Evolutionary conservation across 2,113 vertebrate genomes (phyloP).

Genomic region (Vulpes ferrilata): DNA sequence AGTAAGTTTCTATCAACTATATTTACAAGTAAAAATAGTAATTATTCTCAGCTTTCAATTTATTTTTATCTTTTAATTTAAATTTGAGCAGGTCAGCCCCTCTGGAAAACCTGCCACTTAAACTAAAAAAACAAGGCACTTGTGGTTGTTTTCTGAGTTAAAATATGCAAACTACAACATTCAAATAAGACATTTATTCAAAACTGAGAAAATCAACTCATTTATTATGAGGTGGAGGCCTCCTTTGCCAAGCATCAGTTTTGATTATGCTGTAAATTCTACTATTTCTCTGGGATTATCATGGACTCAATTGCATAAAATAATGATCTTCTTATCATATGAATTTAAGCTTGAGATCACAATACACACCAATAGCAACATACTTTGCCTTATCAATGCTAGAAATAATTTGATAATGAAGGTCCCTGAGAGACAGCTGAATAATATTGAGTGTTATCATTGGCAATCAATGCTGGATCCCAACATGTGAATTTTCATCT

Average conservation of each 20-base stretch:
- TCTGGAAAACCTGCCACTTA: conserved; percentile 43
- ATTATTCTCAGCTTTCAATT: not conserved
- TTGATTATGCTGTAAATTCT: conserved; percentile 48
- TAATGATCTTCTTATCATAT: not conserved
- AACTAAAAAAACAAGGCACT: not conserved
- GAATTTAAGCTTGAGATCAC: conserved; percentile 40
- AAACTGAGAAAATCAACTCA: not conserved
- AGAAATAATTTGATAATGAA: conserved; percentile 27
- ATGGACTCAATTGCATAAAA: not conserved
- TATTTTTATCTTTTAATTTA: conserved; percentile 26
- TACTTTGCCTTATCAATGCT: not conserved
- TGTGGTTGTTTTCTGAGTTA: conserved; percentile 3
- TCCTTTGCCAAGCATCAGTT: conserved; percentile 26
- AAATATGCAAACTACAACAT: not conserved
- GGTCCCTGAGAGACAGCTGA: not conserved
- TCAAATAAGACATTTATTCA: conserved; percentile 39
- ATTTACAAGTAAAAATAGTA: conserved; percentile 43
- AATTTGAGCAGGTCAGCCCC: not conserved
- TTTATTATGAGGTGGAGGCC: conserved; percentile 7
- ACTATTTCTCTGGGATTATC: not conserved
- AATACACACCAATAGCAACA: not conserved
- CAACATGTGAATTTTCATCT: not conserved
- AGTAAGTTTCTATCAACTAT: not conserved
- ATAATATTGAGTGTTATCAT: not conserved
- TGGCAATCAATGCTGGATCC: not conserved